phyloP scores from a whole-genome alignment of 2,888 invertebrate species.

The Cerceris rybyensis region DNA sequence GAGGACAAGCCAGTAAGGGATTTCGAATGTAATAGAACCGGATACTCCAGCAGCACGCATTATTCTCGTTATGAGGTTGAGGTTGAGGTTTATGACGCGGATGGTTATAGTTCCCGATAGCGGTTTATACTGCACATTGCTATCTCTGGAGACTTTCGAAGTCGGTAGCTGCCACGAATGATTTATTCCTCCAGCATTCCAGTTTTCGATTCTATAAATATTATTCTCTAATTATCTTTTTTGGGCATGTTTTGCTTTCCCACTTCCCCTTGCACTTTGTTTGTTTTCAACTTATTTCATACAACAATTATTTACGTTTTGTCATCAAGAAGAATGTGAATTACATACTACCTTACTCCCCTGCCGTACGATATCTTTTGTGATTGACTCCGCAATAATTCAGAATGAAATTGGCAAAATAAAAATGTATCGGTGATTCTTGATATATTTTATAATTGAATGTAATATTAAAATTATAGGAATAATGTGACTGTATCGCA shows the following conservation, averaged over 20 bases:
- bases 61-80: slow-evolving; percentile 73
- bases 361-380: no score
- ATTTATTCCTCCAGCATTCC: slow-evolving; percentile 42
- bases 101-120: slow-evolving; percentile 75
- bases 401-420: no score
- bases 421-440: no score
- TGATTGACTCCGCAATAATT: no score
- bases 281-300: no score
- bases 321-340: no score
- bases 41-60: slow-evolving; percentile 72
- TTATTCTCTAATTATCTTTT: background rate
- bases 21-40: slow-evolving; percentile 74
- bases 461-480: no score
- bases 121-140: slow-evolving; percentile 71
- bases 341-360: no score
- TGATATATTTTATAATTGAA: no score
- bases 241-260: slow-evolving; percentile 1
- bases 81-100: slow-evolving; percentile 71
- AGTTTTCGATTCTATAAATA: no score
- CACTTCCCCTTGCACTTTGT: background rate
- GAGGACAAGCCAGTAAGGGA: slow-evolving; percentile 65
- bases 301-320: no score
- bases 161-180: slow-evolving; percentile 61
- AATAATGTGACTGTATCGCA: no score
- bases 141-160: slow-evolving; percentile 56